Conservation (phyloP, 1,140 invertebrate genomes). For the Pseudachorutes palmiensis region DNA sequence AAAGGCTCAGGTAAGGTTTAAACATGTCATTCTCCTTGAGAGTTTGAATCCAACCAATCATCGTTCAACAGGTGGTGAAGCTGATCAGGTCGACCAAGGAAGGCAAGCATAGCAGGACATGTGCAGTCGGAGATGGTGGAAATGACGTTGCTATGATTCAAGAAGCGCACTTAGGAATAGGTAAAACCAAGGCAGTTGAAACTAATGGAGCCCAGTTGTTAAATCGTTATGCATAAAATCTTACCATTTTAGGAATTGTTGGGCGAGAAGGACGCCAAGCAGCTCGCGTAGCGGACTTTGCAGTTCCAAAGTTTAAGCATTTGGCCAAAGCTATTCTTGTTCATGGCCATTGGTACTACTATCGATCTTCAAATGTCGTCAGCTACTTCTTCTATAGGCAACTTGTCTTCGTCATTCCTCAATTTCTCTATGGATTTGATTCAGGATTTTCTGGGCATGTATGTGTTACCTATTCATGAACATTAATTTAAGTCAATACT, state of each 20-base stretch:
- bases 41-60: background rate
- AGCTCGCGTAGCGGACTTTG: slow-evolving; percentile 55
- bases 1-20: slow-evolving; percentile 61
- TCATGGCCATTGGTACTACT: slow-evolving; percentile 66
- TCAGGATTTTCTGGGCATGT: background rate
- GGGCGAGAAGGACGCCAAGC: slow-evolving; percentile 78
- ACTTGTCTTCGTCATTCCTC: slow-evolving; percentile 52
- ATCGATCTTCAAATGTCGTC: slow-evolving; percentile 61
- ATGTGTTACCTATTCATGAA: background rate
- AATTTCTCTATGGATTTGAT: slow-evolving; percentile 15
- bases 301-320: slow-evolving; percentile 61
- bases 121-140: slow-evolving; percentile 64
- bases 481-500: slow-evolving; percentile 16
- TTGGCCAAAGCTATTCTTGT: slow-evolving; percentile 58
- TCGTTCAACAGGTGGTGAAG: background rate
- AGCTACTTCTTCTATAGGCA: slow-evolving; percentile 84
- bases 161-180: slow-evolving; percentile 87
- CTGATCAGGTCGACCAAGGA: background rate
- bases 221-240: background rate
- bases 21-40: slow-evolving; percentile 47
- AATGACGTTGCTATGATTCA: slow-evolving; percentile 98
- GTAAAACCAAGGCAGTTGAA: slow-evolving; percentile 32
- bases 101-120: background rate
- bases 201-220: background rate
- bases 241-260: slow-evolving; percentile 51